A percentile compares a stretch with the other conserved stretches of the same genome.
Conservation (phyloP, 2,888 invertebrate genomes). For the Callosobruchus maculatus region DNA sequence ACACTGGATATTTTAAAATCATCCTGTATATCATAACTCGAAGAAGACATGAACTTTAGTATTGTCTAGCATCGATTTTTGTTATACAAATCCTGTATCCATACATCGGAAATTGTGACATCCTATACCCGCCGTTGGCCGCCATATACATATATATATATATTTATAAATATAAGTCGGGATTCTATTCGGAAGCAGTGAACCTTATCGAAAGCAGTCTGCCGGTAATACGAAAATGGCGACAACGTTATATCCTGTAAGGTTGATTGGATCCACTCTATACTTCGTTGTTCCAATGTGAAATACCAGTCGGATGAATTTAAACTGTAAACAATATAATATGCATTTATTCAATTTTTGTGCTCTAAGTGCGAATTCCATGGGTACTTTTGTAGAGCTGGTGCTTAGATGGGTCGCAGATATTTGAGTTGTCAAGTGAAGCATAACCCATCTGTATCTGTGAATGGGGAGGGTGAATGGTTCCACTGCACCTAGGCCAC, state of each 20-base stretch:
- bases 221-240: background rate
- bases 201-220: background rate
- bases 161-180: background rate
- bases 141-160: background rate
- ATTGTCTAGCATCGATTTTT: background rate
- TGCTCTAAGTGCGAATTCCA: no score
- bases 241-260: background rate
- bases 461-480: no score
- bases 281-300: constrained; percentile 1
- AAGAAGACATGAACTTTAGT: background rate
- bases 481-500: no score
- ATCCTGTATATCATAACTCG: no score
- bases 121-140: background rate
- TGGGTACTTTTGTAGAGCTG: no score
- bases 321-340: no score
- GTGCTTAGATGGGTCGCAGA: no score
- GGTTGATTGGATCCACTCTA: background rate
- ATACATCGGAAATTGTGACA: background rate
- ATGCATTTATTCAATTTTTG: no score
- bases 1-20: no score
- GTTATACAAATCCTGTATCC: background rate
- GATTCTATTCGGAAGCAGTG: background rate
- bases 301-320: no score
- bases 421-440: no score
- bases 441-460: no score